Evolutionary conservation across 1,140 invertebrate genomes (phyloP).

Genomic region (Neodiprion lecontei): DNA sequence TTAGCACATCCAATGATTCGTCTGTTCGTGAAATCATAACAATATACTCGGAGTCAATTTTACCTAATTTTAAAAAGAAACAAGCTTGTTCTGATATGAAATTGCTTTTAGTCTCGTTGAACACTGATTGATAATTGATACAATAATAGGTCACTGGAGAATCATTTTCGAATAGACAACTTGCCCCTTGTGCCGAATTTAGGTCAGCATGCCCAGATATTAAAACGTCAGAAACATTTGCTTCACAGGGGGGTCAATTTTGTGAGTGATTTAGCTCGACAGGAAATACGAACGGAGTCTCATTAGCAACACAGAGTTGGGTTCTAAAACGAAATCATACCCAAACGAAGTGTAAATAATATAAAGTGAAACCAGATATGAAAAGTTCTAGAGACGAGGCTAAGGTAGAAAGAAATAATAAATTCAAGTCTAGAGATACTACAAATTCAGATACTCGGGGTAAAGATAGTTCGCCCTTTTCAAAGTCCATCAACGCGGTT

Average conservation of each 20-base stretch:
- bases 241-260: background rate
- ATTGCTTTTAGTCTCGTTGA: too few relatives aligned
- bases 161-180: background rate
- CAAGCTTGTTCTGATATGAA: too few relatives aligned
- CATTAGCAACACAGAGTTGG: background rate
- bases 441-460: background rate
- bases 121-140: too few relatives aligned
- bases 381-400: background rate
- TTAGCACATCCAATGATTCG: too few relatives aligned
- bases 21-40: too few relatives aligned
- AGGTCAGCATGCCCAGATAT: background rate
- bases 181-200: background rate
- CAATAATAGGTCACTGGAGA: background rate
- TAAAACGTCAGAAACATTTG: background rate
- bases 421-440: slow-evolving; percentile 11
- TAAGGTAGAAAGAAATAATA: background rate
- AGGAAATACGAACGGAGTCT: background rate
- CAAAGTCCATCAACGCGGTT: slow-evolving; percentile 37
- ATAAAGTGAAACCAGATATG: background rate
- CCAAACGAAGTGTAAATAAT: background rate
- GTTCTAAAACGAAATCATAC: background rate
- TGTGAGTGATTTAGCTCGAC: background rate
- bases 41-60: too few relatives aligned
- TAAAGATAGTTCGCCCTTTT: slow-evolving; percentile 11
- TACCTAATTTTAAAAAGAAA: too few relatives aligned